Base-by-base conservation (phyloP, 2,888 invertebrate genomes). In the Euplexia lucipara region DNA sequence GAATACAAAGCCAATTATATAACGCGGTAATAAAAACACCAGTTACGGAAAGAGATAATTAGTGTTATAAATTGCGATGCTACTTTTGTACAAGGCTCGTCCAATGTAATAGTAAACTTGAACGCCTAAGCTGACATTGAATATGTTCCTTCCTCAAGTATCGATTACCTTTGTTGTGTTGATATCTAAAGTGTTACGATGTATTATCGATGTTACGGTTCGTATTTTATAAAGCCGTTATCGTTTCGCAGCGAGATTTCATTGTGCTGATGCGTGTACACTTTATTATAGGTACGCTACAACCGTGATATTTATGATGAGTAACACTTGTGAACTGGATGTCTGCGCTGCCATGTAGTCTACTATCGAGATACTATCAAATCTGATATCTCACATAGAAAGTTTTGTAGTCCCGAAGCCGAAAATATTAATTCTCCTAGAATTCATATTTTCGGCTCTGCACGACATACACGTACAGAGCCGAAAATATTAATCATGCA, bases 161-260 rank as follows among this genome's bases (percentile, higher is more conserved):
- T 92, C 80, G 90, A 90, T 91, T 91, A 84, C 82, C 77, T 83
- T 85, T 83, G 84, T 84, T 81, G 74, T 68, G 65, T 72, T 72
- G 53, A 63, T 78, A 75, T 60, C 61, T 70, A 68, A 63, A 65
- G 59, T 59, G 58, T 69, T 57, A 35, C 54, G 68, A 73, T 63
- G 52, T 59, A 64, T 72, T 71, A 69, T 78, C 66, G 41, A 57
- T 53, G 60, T 72, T 69, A 65, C 49, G 45, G 53, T 60, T 44
- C 22, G 52, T 60, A 63, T 63, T 78, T 65, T 72, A 67, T 67
- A 65, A 58, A 57, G 44, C 41, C 44, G 57, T 70, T 78, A 76
- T 78, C 63, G 59, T 62, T 45, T 62, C n/a, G 44, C 16, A 34
- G 56, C 32, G 61, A 59, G 63, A 70, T 70, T 74, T 48, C 41